Percentiles rank a stretch among this genome's conserved stretches.
Conservation (phyloP, 2,113 vertebrate species). For the Aptenodytes forsteri region DNA sequence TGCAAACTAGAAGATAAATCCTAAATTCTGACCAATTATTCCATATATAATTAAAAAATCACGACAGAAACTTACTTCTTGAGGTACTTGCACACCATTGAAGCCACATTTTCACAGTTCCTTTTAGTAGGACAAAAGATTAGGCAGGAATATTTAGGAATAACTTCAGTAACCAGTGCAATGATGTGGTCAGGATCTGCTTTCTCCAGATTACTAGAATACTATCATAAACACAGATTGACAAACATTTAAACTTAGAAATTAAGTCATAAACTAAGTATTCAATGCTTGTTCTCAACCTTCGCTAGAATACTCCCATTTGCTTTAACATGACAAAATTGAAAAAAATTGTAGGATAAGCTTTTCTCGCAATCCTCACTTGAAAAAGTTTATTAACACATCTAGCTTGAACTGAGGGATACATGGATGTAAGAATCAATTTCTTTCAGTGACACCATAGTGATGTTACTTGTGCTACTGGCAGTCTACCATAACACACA, state of each 20-base stretch:
- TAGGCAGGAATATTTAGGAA: conserved; percentile 90
- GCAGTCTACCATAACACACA: not conserved
- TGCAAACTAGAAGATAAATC: not conserved
- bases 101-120: conserved; percentile 95
- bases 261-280: not conserved
- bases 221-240: conserved; percentile 67
- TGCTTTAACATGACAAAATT: not conserved
- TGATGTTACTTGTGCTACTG: not conserved
- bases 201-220: conserved; percentile 86
- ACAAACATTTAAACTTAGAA: not conserved
- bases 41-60: not conserved
- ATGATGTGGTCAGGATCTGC: conserved; percentile 92
- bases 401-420: not conserved
- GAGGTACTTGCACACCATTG: conserved; percentile 94
- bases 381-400: not conserved
- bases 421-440: not conserved
- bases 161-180: conserved; percentile 93
- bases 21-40: not conserved
- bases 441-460: not conserved
- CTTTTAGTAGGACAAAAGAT: conserved; percentile 97
- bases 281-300: not conserved
- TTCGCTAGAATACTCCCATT: not conserved
- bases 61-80: conserved; percentile 80
- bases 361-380: not conserved
- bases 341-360: not conserved